phyloP scores from a whole-genome alignment of 2,797 vertebrate genomes.

The Platalea minor region DNA sequence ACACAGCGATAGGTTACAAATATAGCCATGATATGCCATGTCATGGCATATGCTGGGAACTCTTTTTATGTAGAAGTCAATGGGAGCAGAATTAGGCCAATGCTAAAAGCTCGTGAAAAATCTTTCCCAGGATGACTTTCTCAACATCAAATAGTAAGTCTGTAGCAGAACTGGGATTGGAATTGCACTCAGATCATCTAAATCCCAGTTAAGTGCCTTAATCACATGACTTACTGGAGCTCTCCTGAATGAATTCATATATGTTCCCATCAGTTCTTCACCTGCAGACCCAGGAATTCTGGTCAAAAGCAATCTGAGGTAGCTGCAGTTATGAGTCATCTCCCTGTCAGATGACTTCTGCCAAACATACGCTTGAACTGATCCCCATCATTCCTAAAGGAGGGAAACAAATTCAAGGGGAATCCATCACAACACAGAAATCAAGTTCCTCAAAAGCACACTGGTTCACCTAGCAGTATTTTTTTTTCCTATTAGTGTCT shows the following conservation, averaged over 20 bases:
- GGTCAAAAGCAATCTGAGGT: background rate
- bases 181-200: background rate
- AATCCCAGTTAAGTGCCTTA: slow-evolving; percentile 36
- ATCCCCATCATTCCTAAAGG: background rate
- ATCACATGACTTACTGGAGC: slow-evolving; percentile 53
- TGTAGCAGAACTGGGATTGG: background rate
- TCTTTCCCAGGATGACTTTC: background rate
- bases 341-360: background rate
- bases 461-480: background rate
- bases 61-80: slow-evolving; percentile 38
- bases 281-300: slow-evolving; percentile 9
- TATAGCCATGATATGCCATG: background rate
- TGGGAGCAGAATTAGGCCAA: background rate
- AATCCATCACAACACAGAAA: background rate
- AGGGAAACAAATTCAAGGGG: background rate
- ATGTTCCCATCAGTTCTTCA: slow-evolving; percentile 50
- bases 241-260: slow-evolving; percentile 14
- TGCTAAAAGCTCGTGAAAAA: slow-evolving; percentile 7
- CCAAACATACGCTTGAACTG: background rate
- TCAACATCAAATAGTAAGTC: background rate
- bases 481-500: background rate
- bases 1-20: background rate
- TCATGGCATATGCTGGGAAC: background rate
- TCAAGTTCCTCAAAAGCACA: background rate
- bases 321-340: background rate